phyloP scores from a whole-genome alignment of 1,140 invertebrate genomes.

The Calosoma granatense region DNA sequence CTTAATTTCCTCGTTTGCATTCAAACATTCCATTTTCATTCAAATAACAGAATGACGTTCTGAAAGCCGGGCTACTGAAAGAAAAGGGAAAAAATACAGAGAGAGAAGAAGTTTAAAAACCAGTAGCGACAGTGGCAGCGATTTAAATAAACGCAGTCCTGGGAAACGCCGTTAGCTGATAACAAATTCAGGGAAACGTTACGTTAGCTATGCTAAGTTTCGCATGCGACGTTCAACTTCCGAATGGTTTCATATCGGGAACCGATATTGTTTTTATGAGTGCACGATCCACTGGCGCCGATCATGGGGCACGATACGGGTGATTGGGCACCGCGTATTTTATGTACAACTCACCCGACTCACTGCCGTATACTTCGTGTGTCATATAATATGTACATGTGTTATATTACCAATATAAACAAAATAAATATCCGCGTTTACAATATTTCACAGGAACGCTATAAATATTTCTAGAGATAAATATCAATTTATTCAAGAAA shows the following conservation, averaged over 20 bases:
- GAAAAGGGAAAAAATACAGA: neutral
- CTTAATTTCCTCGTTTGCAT: constrained; percentile 6
- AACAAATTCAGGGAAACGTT: neutral
- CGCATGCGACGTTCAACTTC: constrained; percentile 5
- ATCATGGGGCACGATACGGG: neutral
- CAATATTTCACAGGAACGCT: neutral
- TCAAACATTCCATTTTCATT: constrained; percentile 7
- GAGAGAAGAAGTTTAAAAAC: neutral
- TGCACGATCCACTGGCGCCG: neutral
- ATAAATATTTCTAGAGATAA: neutral
- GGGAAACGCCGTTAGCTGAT: constrained; percentile 24
- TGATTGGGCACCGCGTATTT: neutral
- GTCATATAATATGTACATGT: neutral
- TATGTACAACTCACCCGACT: neutral
- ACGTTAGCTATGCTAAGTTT: neutral
- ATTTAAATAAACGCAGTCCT: constrained; percentile 28
- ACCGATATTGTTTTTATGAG: constrained; percentile 9
- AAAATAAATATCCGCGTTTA: neutral
- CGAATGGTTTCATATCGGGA: constrained; percentile 5
- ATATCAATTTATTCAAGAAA: no score
- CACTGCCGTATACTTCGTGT: neutral
- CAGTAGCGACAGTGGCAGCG: constrained; percentile 15
- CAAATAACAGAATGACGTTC: neutral
- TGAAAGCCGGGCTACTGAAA: neutral
- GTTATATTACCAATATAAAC: neutral